Conservation (phyloP, 2,797 vertebrate species). For the Mormyrus proboscirostris region DNA sequence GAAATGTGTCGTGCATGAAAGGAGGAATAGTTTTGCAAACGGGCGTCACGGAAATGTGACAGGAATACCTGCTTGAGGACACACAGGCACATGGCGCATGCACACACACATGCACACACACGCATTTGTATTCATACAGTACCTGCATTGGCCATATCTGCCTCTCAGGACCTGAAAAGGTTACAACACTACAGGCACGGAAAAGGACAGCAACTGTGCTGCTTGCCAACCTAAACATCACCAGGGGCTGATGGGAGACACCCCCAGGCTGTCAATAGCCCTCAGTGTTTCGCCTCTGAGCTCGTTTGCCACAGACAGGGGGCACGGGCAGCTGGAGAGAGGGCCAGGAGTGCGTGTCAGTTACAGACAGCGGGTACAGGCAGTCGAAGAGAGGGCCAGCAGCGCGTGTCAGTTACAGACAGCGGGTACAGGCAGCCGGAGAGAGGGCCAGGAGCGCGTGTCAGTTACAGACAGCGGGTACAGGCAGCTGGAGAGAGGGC, state of each 20-base stretch:
- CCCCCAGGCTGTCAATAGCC: conserved; percentile 43
- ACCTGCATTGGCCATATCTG: conserved; percentile 9
- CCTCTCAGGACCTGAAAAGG: conserved; percentile 21
- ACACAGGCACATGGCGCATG: not conserved
- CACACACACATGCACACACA: conserved; percentile 8
- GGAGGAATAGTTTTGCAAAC: not conserved
- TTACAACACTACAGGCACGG: conserved; percentile 25
- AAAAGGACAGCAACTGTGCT: conserved; percentile 45
- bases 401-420: not conserved
- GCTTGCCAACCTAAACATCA: conserved; percentile 50
- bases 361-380: not conserved
- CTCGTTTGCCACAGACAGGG: not conserved
- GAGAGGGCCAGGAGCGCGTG: not conserved
- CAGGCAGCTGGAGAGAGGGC: not conserved
- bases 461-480: not conserved
- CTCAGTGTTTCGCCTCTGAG: conserved; percentile 32
- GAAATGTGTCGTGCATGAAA: not conserved
- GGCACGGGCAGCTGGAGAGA: not conserved
- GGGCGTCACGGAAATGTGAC: not conserved
- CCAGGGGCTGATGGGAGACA: conserved; percentile 37
- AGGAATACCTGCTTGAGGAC: not conserved
- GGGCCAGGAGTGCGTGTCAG: not conserved
- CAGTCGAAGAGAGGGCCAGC: not conserved
- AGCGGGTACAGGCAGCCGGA: not conserved
- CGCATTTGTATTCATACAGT: conserved; percentile 35